Evolutionary conservation across 2,888 invertebrate genomes (phyloP), one percentile per base, ranked within the genome.

Genomic region (Furcula furcula): DNA sequence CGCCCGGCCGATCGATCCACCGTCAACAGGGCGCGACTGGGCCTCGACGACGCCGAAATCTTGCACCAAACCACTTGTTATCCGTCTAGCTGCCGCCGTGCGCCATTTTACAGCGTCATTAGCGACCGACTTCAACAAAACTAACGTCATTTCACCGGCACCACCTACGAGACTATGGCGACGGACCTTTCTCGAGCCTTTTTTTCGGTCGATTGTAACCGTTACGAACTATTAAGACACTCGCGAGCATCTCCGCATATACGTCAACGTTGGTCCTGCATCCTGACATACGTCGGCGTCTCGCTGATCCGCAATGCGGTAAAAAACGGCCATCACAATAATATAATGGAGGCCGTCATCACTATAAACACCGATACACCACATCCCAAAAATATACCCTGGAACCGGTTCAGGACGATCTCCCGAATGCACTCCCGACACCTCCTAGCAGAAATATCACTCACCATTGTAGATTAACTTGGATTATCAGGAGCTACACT

Each of bases 401-500:
- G 65, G 46, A 62, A 64, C 54, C 42, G 62, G 59, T 59, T 54
- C 66, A 51, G 57, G 45, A 65, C 26, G 61, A 69, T 76, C 65
- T 65, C 72, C 70, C 36, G 67, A 76, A 76, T 72, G 68, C 83
- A 84, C 82, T 82, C 65, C 60, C 55, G 59, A 60, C 74, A 79
- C 79, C 67, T 66, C 79, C 74, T 66, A 69, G 61, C 67, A 73
- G 65, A 84, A 88, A 82, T 75, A 82, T 72, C 89, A 89, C 89
- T 89, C 89, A 89, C 89, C 89, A 89, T 89, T 71, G 86, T 87
- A 82, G 89, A 89, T 89, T 89, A 89, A 88, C 83, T 87, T 86
- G 89, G 89, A 89, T 89, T 88, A 87, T 82, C 88, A 81, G 86
- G 85, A 85, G 88, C 89, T 89, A 89, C 89, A 89, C 89, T 89